These are phyloP conservation scores for Ia io DNA, from an alignment of 2,113 vertebrate genomes.

Conservation along the genomic window DNA sequence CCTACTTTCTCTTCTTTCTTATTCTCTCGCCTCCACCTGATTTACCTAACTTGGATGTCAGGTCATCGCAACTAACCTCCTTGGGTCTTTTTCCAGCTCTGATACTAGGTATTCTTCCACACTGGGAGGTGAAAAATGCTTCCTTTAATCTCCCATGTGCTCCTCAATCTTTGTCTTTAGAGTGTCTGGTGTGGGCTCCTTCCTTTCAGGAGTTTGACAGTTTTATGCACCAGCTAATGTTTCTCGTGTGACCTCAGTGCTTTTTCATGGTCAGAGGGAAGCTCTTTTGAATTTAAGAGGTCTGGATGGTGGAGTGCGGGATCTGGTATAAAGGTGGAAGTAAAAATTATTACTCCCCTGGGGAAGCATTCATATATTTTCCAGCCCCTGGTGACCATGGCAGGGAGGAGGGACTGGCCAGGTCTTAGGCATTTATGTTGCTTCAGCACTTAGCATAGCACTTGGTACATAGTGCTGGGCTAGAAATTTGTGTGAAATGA, in stretches of 20 bases:
- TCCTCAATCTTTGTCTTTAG: slow-evolving; percentile 31
- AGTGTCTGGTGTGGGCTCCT: background rate
- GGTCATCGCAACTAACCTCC: background rate
- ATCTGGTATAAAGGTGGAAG: background rate
- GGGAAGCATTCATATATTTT: background rate
- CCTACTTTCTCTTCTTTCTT: background rate
- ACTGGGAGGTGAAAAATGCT: slow-evolving; percentile 24
- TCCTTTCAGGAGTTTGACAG: slow-evolving; percentile 52
- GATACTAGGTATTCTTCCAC: background rate
- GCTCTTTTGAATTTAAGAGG: slow-evolving; percentile 61
- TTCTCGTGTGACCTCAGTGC: background rate
- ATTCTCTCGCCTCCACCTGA: background rate
- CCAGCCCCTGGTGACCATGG: background rate
- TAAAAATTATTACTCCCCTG: slow-evolving; percentile 9
- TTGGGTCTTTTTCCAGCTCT: background rate
- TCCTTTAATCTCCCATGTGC: background rate
- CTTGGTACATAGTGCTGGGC: background rate
- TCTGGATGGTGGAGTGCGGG: background rate
- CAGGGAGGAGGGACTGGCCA: background rate
- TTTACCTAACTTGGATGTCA: background rate
- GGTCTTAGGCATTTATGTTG: background rate
- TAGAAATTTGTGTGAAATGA: background rate
- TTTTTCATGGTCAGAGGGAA: slow-evolving; percentile 54
- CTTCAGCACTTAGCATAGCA: background rate
- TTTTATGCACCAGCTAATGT: slow-evolving; percentile 40